These are phyloP conservation scores for Xylocopa sonorina DNA, from an alignment of 1,140 invertebrate species.

Conservation along the genomic window DNA sequence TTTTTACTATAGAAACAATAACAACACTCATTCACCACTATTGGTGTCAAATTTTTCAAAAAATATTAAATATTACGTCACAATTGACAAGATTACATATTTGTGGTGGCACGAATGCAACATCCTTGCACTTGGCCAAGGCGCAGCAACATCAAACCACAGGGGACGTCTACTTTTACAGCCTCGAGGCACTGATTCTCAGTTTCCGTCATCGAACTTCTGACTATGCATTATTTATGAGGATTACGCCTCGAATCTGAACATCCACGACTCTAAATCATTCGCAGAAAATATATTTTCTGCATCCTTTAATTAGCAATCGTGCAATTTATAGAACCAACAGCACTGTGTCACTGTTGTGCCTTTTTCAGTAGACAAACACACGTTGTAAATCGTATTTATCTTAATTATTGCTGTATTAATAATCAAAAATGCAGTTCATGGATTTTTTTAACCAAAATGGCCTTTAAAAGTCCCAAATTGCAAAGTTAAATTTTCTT, in stretches of 20 bases:
- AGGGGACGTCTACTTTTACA: constrained; percentile 25
- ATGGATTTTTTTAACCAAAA: too few relatives aligned
- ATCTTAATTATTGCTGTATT: too few relatives aligned
- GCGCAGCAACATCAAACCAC: constrained; percentile 52
- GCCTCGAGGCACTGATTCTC: not conserved
- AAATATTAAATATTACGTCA: not conserved
- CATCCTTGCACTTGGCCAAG: constrained; percentile 53
- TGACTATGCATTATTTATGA: not conserved
- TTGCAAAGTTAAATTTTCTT: too few relatives aligned
- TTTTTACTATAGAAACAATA: too few relatives aligned
- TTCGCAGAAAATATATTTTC: too few relatives aligned
- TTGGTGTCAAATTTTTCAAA: not conserved
- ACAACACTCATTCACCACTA: too few relatives aligned
- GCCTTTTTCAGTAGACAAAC: too few relatives aligned
- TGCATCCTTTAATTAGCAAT: not conserved
- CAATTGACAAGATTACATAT: not conserved
- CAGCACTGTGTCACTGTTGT: too few relatives aligned
- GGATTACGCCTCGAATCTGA: not conserved
- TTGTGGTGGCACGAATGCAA: constrained; percentile 32
- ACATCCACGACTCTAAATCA: not conserved
- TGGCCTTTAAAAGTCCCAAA: too few relatives aligned
- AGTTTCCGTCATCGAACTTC: constrained; percentile 3
- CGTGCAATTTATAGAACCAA: too few relatives aligned
- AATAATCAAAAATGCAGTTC: too few relatives aligned
- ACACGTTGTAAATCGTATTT: too few relatives aligned